Conservation (phyloP, 1,140 invertebrate genomes). For the Drosophila lacteicornis region DNA sequence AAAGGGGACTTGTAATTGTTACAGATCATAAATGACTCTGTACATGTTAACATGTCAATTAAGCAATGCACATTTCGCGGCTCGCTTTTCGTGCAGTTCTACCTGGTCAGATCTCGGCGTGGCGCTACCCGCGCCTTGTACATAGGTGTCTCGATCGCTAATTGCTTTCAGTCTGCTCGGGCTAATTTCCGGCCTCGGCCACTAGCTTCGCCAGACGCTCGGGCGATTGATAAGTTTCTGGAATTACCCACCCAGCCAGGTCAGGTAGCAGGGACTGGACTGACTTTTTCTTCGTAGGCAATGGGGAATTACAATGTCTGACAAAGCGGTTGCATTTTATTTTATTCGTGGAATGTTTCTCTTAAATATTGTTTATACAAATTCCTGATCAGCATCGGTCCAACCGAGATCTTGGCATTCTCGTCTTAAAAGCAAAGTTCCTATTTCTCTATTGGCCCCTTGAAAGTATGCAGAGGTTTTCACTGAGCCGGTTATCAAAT, state of each 20-base stretch:
- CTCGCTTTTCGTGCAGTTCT: neutral
- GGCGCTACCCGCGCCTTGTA: conserved; percentile 23
- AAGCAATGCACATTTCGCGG: neutral
- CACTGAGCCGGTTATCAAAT: neutral
- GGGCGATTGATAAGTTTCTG: conserved; percentile 66
- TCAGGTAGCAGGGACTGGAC: conserved; percentile 40
- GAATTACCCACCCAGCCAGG: conserved; percentile 51
- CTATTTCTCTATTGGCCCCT: neutral
- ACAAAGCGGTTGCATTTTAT: too few relatives aligned
- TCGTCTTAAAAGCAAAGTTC: neutral
- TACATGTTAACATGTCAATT: conserved; percentile 11
- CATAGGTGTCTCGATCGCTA: conserved; percentile 61
- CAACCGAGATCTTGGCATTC: too few relatives aligned
- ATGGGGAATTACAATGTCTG: too few relatives aligned
- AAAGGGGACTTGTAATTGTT: neutral
- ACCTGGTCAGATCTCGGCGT: conserved; percentile 1
- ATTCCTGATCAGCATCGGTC: too few relatives aligned
- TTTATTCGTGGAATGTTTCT: too few relatives aligned
- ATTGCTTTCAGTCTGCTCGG: conserved; percentile 74
- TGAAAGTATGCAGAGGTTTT: neutral
- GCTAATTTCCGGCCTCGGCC: conserved; percentile 61
- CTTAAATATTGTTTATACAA: too few relatives aligned
- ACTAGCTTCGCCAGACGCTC: conserved; percentile 18
- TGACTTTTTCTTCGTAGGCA: conserved; percentile 27
- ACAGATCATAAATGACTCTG: conserved; percentile 6